phyloP scores from a whole-genome alignment of 2,888 invertebrate species.

The Hirtodrosophila alboralis region DNA sequence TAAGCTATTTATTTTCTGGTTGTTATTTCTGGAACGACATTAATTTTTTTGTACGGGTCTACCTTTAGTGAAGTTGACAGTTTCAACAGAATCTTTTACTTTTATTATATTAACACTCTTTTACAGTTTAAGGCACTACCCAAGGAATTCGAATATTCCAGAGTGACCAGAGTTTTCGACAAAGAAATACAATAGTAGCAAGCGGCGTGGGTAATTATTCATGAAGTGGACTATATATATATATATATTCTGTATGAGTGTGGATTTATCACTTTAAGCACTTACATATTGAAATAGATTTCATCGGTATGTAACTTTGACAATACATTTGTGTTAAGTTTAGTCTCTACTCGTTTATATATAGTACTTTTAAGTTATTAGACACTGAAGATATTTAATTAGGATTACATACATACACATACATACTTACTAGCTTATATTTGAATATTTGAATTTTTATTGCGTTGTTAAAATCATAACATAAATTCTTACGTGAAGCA shows the following conservation, averaged over 20 bases:
- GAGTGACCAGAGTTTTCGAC: constrained; percentile 56
- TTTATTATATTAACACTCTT: constrained; percentile 2
- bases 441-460: constrained; percentile 40
- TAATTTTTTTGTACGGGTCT: constrained; percentile 7
- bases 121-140: constrained; percentile 71
- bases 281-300: constrained; percentile 47
- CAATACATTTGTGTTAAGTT: constrained; percentile 50
- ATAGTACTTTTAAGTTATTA: constrained; percentile 14
- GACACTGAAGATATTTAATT: constrained; percentile 49
- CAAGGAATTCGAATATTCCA: constrained; percentile 66
- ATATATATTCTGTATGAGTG: constrained; percentile 16
- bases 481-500: constrained; percentile 81
- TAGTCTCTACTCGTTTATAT: constrained; percentile 66
- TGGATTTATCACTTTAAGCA: constrained; percentile 60
- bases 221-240: constrained; percentile 1
- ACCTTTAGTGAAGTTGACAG: constrained; percentile 13
- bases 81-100: constrained; percentile 40
- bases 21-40: constrained; percentile 46
- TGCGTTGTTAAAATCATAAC: constrained; percentile 66
- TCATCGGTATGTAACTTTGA: constrained; percentile 32
- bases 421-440: constrained; percentile 37
- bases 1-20: constrained; percentile 60
- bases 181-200: constrained; percentile 21
- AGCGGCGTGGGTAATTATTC: constrained; percentile 21
- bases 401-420: constrained; percentile 45